Conservation (phyloP, 2,113 vertebrate species). For the Egretta garzetta region DNA sequence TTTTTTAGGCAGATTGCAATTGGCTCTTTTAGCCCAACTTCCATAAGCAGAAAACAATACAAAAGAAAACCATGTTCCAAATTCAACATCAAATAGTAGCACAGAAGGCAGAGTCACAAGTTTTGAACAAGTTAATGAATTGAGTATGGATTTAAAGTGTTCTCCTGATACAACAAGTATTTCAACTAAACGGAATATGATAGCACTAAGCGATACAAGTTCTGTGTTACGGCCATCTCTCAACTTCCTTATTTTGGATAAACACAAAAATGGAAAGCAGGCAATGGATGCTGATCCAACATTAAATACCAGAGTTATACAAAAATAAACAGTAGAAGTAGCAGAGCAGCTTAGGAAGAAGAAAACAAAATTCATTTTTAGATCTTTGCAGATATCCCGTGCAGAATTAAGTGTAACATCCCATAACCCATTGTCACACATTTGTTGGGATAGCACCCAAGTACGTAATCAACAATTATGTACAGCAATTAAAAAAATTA, state of each 20-base stretch:
- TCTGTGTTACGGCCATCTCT: not conserved
- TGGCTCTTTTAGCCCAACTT: not conserved
- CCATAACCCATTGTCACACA: not conserved
- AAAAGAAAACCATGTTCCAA: not conserved
- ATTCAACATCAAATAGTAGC: not conserved
- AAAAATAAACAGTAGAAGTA: not conserved
- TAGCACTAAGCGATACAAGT: not conserved
- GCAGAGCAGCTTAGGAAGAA: not conserved
- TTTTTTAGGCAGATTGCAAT: not conserved
- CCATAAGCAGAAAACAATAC: not conserved
- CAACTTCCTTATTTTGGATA: not conserved
- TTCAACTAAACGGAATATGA: not conserved
- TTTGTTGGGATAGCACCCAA: not conserved
- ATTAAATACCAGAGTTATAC: not conserved
- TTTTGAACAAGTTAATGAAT: not conserved
- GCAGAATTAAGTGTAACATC: not conserved
- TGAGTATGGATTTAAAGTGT: not conserved
- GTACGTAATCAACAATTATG: not conserved
- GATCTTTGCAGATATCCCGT: not conserved
- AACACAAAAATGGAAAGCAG: not conserved
- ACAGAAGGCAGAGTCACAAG: not conserved
- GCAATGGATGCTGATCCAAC: not conserved
- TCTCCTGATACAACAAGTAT: not conserved
- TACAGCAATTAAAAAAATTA: too few species aligned
- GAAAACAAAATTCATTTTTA: not conserved